A percentile compares a stretch with the other conserved stretches of the same genome.
These are phyloP conservation scores for Unio delphinus DNA, from an alignment of 2,888 invertebrate species.

Conservation along the genomic window DNA sequence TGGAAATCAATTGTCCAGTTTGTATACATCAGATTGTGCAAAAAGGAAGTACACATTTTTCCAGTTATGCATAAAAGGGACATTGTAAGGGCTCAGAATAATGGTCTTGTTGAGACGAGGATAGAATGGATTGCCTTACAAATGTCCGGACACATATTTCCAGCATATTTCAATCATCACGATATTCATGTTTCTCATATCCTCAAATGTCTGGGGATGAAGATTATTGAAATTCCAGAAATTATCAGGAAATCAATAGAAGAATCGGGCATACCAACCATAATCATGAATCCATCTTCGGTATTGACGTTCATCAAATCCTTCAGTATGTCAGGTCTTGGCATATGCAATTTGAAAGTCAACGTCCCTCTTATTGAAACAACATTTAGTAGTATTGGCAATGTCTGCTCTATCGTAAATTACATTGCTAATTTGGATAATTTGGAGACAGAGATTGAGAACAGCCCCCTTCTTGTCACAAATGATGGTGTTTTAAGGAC, in stretches of 20 bases:
- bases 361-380: constrained; percentile 9
- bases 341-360: too few relatives aligned
- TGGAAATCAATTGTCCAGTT: constrained; percentile 11
- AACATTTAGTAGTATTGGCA: neutral
- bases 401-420: neutral
- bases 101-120: too few relatives aligned
- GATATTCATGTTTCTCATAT: neutral
- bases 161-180: neutral
- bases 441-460: constrained; percentile 12
- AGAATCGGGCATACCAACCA: neutral
- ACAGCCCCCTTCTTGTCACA: constrained; percentile 31
- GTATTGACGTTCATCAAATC: too few relatives aligned
- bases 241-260: constrained; percentile 13
- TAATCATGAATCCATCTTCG: too few relatives aligned
- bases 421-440: constrained; percentile 11
- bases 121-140: neutral
- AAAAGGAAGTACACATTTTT: neutral
- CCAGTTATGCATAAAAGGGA: neutral
- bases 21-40: constrained; percentile 3
- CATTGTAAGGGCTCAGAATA: too few relatives aligned
- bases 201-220: constrained; percentile 24
- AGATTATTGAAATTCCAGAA: constrained; percentile 18
- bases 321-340: too few relatives aligned
- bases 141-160: neutral
- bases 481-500: constrained; percentile 11